phyloP scores from a whole-genome alignment of 2,113 vertebrate genomes.

The Poecilia latipinna region DNA sequence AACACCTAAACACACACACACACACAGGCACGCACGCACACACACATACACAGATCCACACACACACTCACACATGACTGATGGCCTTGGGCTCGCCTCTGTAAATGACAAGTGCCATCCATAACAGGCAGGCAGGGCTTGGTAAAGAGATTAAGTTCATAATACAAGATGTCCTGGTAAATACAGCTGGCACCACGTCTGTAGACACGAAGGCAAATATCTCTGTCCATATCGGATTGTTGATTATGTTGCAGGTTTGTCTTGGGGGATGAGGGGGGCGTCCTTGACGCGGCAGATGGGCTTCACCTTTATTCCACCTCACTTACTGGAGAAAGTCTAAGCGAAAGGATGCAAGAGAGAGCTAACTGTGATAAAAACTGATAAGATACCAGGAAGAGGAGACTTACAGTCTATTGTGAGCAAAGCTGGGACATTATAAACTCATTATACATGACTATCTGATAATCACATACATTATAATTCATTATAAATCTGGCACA shows the following conservation, averaged over 20 bases:
- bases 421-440: slow-evolving; percentile 57
- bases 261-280: slow-evolving; percentile 24
- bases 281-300: slow-evolving; percentile 43
- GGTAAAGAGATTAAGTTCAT: slow-evolving; percentile 77
- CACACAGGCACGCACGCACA: slow-evolving; percentile 2
- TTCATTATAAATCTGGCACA: slow-evolving; percentile 62
- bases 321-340: slow-evolving; percentile 55
- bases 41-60: neutral
- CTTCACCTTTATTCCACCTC: slow-evolving; percentile 65
- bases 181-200: slow-evolving; percentile 73
- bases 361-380: slow-evolving; percentile 52
- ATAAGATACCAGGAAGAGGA: slow-evolving; percentile 61
- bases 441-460: slow-evolving; percentile 58
- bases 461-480: slow-evolving; percentile 59
- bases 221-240: slow-evolving; percentile 53
- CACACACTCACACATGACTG: slow-evolving; percentile 52
- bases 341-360: slow-evolving; percentile 50
- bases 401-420: slow-evolving; percentile 52
- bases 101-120: slow-evolving; percentile 79
- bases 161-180: slow-evolving; percentile 69
- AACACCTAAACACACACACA: slow-evolving; percentile 27
- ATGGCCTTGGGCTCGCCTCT: slow-evolving; percentile 65
- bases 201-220: slow-evolving; percentile 50
- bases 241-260: slow-evolving; percentile 47
- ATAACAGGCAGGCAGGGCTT: slow-evolving; percentile 69